A percentile compares a stretch with the other conserved stretches of the same genome.
Conservation (phyloP, 2,888 invertebrate species). For the Harpagoxenus sublaevis region DNA sequence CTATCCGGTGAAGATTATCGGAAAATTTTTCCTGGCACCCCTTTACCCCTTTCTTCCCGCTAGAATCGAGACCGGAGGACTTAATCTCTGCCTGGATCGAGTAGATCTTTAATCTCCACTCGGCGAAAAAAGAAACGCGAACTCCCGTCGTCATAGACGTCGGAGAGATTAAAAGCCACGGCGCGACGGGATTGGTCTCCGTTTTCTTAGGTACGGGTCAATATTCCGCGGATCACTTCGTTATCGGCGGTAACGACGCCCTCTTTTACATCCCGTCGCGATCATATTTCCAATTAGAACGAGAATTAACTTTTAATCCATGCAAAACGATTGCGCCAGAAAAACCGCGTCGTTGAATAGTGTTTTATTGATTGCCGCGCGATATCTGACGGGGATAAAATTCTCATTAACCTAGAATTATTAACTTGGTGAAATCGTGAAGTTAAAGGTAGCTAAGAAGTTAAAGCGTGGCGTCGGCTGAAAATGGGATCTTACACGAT, state of each 20-base stretch:
- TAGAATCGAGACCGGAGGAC: slow-evolving; percentile 23
- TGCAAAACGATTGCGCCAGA: slow-evolving; percentile 34
- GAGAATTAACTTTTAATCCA: slow-evolving; percentile 53
- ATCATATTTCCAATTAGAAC: slow-evolving; percentile 54
- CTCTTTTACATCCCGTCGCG: slow-evolving; percentile 17
- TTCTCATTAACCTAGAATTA: slow-evolving; percentile 40
- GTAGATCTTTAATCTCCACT: slow-evolving; percentile 71
- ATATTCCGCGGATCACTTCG: slow-evolving; percentile 29
- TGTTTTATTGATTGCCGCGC: slow-evolving; percentile 44
- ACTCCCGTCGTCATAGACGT: slow-evolving; percentile 49
- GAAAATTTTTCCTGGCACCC: slow-evolving; percentile 71
- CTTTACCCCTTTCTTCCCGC: slow-evolving; percentile 13
- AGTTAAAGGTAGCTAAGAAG: not conserved
- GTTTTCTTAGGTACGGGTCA: slow-evolving; percentile 25
- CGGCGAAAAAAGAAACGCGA: slow-evolving; percentile 44
- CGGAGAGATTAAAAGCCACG: slow-evolving; percentile 9
- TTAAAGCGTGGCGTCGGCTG: not conserved
- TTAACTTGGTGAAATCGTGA: slow-evolving; percentile 9
- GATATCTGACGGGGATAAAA: slow-evolving; percentile 33
- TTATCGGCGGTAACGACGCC: slow-evolving; percentile 40
- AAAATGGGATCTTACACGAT: not conserved
- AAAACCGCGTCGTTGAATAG: not conserved
- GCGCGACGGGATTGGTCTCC: slow-evolving; percentile 11
- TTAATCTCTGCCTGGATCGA: slow-evolving; percentile 73
- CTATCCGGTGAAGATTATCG: slow-evolving; percentile 74